A percentile compares a stretch with the other conserved stretches of the same genome.
phyloP scores from a whole-genome alignment of 1,140 invertebrate genomes.

The Bombus breviceps region DNA sequence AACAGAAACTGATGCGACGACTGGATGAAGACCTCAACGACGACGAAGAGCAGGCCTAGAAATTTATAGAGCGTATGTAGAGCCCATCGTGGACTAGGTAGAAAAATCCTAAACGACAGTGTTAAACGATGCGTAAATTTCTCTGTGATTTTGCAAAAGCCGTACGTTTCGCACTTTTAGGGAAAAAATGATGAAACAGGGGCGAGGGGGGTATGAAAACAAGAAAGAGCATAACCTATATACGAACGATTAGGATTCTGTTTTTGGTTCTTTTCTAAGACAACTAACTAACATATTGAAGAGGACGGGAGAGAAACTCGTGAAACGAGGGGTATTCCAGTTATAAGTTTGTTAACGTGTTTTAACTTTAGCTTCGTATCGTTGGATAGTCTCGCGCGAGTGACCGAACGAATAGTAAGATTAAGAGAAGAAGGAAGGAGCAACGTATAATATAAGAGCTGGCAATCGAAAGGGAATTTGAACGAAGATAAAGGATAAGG shows the following conservation, averaged over 20 bases:
- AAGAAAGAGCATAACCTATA: constrained; percentile 14
- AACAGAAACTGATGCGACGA: constrained; percentile 26
- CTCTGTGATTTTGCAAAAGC: constrained; percentile 68
- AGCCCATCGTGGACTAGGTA: constrained; percentile 58
- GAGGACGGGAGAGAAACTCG: constrained; percentile 2
- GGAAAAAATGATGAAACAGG: not conserved
- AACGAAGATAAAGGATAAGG: not conserved
- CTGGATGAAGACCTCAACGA: constrained; percentile 64
- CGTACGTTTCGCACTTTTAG: constrained; percentile 58
- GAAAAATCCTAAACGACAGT: constrained; percentile 58
- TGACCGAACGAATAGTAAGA: not conserved
- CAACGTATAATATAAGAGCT: not conserved
- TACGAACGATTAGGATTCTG: constrained; percentile 43
- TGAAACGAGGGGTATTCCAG: constrained; percentile 48
- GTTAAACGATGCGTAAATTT: constrained; percentile 62
- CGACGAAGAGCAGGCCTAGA: constrained; percentile 71
- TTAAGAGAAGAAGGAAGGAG: not conserved
- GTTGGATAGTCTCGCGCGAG: constrained; percentile 31
- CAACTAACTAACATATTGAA: constrained; percentile 43
- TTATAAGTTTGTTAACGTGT: constrained; percentile 56
- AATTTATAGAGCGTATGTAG: constrained; percentile 66
- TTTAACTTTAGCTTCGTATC: constrained; percentile 63
- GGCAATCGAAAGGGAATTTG: not conserved
- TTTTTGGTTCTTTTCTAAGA: constrained; percentile 45
- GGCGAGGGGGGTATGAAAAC: not conserved